Evolutionary conservation across 2,113 vertebrate genomes (phyloP), one percentile per base, ranked within the genome.

Genomic region (Charadrius vociferus): DNA sequence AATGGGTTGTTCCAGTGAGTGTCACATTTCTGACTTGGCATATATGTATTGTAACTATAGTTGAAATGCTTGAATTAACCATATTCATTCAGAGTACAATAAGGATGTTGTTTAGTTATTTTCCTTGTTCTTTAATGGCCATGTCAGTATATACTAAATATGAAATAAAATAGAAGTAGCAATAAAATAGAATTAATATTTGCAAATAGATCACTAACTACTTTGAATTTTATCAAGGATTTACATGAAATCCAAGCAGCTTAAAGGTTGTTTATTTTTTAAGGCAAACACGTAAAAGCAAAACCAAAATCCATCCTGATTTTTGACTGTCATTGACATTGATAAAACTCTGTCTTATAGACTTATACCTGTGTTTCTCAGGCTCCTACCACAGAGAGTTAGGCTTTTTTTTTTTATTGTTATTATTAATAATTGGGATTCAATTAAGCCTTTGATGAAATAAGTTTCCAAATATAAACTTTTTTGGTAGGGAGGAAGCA

Each of bases 161-260:
- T 29, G 19, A 91, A 94, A 67, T 67, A 86, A 86, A 79, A 53
- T 27, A 94, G 71, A 86, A 65, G 23, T 84, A 55, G 2, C 65
- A 94, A 63, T 73, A 95, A 83, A 93, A 86, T n/a, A 86, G 20
- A 84, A 79, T 37, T 91, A 18, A 10, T 77, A 74, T 83, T 90
- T 92, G 9, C 16, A 93, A 93, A 30, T 74, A 41, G 41, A 34
- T 90, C 23, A n/a, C 14, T 59, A 74, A 49, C 22, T 79, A 36
- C 39, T 88, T 79, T 32, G 43, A 68, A 63, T 72, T 93, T 93
- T 86, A 29, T 32, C 7, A 16, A 87, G 23, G 36, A 27, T 83
- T 88, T 78, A 34, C 6, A 39, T 80, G n/a, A 47, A 91, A 61
- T 73, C 7, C 6, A 62, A 82, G 41, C 9, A 59, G 6, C 47